Conservation (phyloP, 1,140 invertebrate species). For the Drosophila watanabei region DNA sequence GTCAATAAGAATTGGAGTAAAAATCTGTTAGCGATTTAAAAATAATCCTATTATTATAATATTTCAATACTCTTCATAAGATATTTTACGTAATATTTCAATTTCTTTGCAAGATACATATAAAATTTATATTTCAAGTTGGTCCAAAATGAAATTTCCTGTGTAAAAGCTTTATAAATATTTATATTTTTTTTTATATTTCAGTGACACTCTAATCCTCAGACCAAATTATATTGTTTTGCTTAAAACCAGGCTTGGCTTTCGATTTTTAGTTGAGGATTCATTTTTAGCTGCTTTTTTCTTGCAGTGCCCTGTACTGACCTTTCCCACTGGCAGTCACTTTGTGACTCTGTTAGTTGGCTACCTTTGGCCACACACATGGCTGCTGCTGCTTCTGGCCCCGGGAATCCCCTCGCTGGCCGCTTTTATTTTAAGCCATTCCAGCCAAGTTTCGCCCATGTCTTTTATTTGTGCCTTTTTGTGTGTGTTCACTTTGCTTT, state of each 20-base stretch:
- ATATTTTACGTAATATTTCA: too few relatives aligned
- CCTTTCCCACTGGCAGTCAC: slow-evolving; percentile 60
- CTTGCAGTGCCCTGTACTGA: slow-evolving; percentile 55
- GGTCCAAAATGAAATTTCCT: neutral
- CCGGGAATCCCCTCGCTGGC: slow-evolving; percentile 5
- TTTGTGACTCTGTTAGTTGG: slow-evolving; percentile 74
- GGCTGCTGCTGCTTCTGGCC: neutral
- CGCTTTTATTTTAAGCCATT: slow-evolving; percentile 49
- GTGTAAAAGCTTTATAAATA: neutral
- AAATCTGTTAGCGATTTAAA: too few relatives aligned
- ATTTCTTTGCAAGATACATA: too few relatives aligned
- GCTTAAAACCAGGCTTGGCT: too few relatives aligned
- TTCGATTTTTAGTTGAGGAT: neutral
- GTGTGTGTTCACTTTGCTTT: slow-evolving; percentile 37
- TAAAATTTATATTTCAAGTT: too few relatives aligned
- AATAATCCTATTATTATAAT: too few relatives aligned
- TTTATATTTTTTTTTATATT: neutral
- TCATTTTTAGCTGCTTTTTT: slow-evolving; percentile 22
- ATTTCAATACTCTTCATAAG: too few relatives aligned
- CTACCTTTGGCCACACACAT: slow-evolving; percentile 65
- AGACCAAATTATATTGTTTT: neutral
- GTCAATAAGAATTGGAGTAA: too few relatives aligned
- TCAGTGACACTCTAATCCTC: neutral
- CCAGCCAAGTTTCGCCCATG: slow-evolving; percentile 34
- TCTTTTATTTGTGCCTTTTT: slow-evolving; percentile 42